Evolutionary conservation across 2,797 vertebrate species (phyloP).

Genomic region (Brachyrhaphis roseni): DNA sequence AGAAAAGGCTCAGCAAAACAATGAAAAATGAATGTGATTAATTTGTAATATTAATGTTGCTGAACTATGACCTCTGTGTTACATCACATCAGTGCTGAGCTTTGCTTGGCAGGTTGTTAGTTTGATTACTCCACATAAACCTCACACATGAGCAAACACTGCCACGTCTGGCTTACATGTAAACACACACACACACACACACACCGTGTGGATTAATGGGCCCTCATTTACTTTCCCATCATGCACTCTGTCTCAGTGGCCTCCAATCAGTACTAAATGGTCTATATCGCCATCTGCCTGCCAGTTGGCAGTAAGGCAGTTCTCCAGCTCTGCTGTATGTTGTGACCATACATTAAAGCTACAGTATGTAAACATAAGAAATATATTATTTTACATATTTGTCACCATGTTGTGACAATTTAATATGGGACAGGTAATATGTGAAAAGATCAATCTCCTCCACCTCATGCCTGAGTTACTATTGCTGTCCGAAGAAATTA

Average conservation of each 20-base stretch:
- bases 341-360: background rate
- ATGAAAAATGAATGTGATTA: background rate
- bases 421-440: background rate
- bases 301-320: background rate
- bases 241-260: conserved; percentile 21
- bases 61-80: conserved; percentile 47
- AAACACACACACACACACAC: conserved; percentile 5
- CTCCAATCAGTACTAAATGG: conserved; percentile 9
- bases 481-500: background rate
- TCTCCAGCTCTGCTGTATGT: background rate
- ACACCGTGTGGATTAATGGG: conserved; percentile 42
- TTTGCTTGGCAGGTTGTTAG: conserved; percentile 45
- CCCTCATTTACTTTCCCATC: conserved; percentile 45
- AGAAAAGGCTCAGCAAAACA: conserved; percentile 3
- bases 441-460: background rate
- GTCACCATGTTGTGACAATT: no score
- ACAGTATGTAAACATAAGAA: no score
- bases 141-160: conserved; percentile 30
- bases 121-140: conserved; percentile 62
- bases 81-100: conserved; percentile 47
- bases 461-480: background rate
- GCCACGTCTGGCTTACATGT: conserved; percentile 19
- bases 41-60: conserved; percentile 12
- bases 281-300: conserved; percentile 56
- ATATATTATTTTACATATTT: no score